Evolutionary conservation across 2,888 invertebrate species (phyloP).

Genomic region (Philonicus albiceps): DNA sequence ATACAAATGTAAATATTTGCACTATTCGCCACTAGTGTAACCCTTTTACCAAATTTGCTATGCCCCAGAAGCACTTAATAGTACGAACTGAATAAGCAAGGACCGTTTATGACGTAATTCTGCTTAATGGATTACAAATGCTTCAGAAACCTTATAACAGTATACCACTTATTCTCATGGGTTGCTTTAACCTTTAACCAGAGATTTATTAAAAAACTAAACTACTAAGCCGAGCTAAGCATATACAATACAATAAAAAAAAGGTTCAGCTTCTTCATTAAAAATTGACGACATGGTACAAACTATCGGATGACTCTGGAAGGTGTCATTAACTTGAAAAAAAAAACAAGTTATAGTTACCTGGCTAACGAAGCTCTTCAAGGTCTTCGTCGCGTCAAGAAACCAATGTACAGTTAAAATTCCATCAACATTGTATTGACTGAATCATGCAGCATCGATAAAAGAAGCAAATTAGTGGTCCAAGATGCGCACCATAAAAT

Average conservation of each 20-base stretch:
- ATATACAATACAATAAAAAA: neutral
- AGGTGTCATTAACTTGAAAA: neutral
- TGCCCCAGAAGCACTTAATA: too few species aligned
- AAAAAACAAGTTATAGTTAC: neutral
- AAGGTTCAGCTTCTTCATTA: neutral
- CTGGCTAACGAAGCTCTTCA: neutral
- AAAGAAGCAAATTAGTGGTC: neutral
- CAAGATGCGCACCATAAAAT: neutral
- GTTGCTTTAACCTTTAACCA: too few species aligned
- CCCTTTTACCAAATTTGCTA: too few species aligned
- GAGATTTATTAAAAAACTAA: too few species aligned
- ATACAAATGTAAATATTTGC: too few species aligned
- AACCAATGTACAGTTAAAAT: neutral
- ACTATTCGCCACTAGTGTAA: too few species aligned
- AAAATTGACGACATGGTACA: neutral
- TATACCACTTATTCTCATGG: too few species aligned
- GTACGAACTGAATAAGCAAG: too few species aligned
- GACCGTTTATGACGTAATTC: too few species aligned
- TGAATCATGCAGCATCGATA: neutral
- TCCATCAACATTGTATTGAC: neutral
- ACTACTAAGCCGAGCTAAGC: too few species aligned
- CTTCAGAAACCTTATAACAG: too few species aligned
- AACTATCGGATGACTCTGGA: neutral
- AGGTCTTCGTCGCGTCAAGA: neutral
- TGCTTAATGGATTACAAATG: too few species aligned